Evolutionary conservation across 2,797 vertebrate genomes (phyloP).

Genomic region (Argentina silus): DNA sequence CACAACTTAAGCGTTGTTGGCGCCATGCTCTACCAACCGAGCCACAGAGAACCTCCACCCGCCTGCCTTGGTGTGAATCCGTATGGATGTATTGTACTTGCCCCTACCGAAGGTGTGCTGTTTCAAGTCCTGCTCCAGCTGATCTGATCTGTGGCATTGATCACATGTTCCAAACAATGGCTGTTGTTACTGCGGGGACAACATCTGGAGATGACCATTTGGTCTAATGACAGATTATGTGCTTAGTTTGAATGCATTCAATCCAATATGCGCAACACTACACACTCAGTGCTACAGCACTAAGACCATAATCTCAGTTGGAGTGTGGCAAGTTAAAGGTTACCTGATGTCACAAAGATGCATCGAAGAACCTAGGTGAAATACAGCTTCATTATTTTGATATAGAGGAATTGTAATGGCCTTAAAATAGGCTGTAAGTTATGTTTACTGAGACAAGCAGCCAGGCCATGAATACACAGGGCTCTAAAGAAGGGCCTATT

Average conservation of each 20-base stretch:
- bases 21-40: no score
- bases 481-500: background rate
- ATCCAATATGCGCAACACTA: background rate
- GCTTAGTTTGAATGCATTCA: background rate
- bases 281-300: background rate
- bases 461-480: background rate
- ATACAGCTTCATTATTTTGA: conserved; percentile 24
- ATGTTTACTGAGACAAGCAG: background rate
- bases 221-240: background rate
- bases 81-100: no score
- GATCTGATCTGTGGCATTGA: background rate
- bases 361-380: conserved; percentile 42
- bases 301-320: no score
- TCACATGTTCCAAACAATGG: background rate
- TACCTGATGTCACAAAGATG: conserved; percentile 44
- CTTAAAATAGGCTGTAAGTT: background rate
- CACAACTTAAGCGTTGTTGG: no score
- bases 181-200: background rate
- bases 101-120: no score
- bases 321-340: background rate
- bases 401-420: background rate
- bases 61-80: no score
- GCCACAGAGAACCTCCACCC: no score
- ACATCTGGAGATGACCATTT: background rate
- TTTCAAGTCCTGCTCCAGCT: no score